Evolutionary conservation across 2,113 vertebrate species (phyloP).

Genomic region (Gymnarchus niloticus): DNA sequence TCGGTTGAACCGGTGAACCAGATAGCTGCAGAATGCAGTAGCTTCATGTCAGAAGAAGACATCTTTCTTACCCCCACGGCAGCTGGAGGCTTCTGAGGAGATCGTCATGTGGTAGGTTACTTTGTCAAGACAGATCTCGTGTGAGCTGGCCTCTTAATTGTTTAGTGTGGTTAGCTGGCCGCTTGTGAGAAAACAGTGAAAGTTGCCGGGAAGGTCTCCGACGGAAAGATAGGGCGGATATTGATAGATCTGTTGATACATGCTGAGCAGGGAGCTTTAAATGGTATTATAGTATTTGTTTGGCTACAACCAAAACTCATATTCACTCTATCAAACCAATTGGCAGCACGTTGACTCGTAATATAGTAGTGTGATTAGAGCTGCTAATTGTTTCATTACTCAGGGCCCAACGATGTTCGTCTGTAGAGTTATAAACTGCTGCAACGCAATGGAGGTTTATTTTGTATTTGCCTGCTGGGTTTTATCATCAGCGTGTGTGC

Average conservation of each 20-base stretch:
- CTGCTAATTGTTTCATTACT: conserved; percentile 66
- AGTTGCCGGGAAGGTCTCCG: neutral
- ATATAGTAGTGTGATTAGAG: conserved; percentile 62
- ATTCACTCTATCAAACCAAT: conserved; percentile 62
- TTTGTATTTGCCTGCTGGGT: conserved; percentile 5
- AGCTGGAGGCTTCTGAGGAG: too few relatives aligned
- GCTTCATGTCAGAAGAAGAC: neutral
- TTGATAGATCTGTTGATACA: conserved; percentile 20
- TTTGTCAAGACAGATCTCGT: neutral
- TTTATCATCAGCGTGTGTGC: neutral
- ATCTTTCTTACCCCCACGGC: too few relatives aligned
- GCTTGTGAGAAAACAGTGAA: neutral
- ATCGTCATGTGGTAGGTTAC: too few relatives aligned
- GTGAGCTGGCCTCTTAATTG: neutral
- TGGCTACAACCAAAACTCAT: conserved; percentile 50
- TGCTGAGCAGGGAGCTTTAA: neutral
- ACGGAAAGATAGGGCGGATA: neutral
- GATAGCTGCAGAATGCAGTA: neutral
- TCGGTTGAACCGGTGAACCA: neutral
- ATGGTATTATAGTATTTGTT: conserved; percentile 31
- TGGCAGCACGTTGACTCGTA: conserved; percentile 50
- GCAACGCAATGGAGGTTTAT: neutral
- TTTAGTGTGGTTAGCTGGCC: neutral
- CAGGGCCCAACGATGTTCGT: conserved; percentile 31
- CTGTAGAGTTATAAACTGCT: conserved; percentile 1